Base-by-base conservation (phyloP, 2,888 invertebrate genomes). In the Mesodorylaimus sp. region DNA sequence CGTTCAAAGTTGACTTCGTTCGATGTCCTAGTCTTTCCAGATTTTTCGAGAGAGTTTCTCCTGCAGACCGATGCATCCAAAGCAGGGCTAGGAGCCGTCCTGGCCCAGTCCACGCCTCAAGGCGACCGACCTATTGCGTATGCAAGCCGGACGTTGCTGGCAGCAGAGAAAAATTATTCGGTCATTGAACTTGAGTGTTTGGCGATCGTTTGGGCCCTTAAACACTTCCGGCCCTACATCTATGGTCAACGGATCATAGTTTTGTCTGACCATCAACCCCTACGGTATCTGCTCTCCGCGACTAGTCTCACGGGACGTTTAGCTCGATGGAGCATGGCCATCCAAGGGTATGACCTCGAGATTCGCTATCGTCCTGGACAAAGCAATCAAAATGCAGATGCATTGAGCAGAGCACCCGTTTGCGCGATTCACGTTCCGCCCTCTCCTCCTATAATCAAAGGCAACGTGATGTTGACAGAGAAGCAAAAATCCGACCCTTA, bases 141-240 rank as follows among this genome's bases (percentile, higher is more conserved):
- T 38, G 43, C 54, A 5, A 55, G 47, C 19, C 21, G 43, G 7
- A 13, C 47, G 19, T 38, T 55, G 3, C 29, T n/a, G 7, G 3
- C 13, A 19, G 39, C 51, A n/a, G 47, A 56, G 24, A 36, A n/a
- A 19, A 55, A 55, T 23, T 56, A 56, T 29, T 48, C 45, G 0
- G 42, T 49, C 0, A 56, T 48, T 1, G 47, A 56, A 26, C 16
- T 45, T 29, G 52, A 56, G 46, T 44, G 47, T 13, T 29, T 56
- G 3, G 52, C 51, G n/a, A 52, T 53, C 3, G 48, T 50, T 24
- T 55, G 52, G 50, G 48, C 54, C 1, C n/a, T 54, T 1, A 29
- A 48, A 19, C 43, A 47, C 10, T n/a, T 54, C 29, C 25, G 39
- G 13, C 10, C 45, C 16, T 25, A 48, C 19, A 24, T 50, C 19